Evolutionary conservation across 2,888 invertebrate genomes (phyloP), one percentile per base, ranked within the genome.

Genomic region (Ophion obscuratus): DNA sequence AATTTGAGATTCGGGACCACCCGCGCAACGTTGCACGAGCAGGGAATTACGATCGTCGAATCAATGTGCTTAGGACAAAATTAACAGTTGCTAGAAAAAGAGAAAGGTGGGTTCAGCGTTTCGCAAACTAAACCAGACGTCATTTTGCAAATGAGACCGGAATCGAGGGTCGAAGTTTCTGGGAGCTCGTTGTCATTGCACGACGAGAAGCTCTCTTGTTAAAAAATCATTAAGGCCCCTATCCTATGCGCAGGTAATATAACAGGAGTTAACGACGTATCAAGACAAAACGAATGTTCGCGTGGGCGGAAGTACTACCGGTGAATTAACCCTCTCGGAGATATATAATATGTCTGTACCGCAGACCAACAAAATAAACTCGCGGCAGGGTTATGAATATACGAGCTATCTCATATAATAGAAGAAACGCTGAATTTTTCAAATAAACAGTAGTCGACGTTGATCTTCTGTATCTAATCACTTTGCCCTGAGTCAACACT

Each of bases 311-410:
- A 67, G 53, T 68, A 53, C 78, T 59, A 24, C 74, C n/a, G 40
- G 31, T 20, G 20, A 59, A 74, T 44, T 44, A 62, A 44, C 27
- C 47, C 44, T 74, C 44, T 24, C 27, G 14, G 14, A 14, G 74
- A n/a, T 61, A 20, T 66, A 17, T 66, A 66, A 53, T 53, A 53
- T 53, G 53, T 53, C 17, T 53, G 14, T 68, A 44, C 24, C 24
- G 14, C 40, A 67, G 44, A 7, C 9, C 20, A 10, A 2, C 47
- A 47, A 47, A 47, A 47, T 47, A 47, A 68, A 24, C 47, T 14
- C 17, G 62, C 10, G 6, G 4, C 68, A 3, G 14, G 7, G 4
- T 14, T 47, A 89, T 90, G 90, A 90, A 89, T 89, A 89, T 68
- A 76, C 7, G 47, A 2, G 10, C 47, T 47, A 14, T 47, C 47